A percentile compares a stretch with the other conserved stretches of the same genome.
phyloP scores from a whole-genome alignment of 2,888 invertebrate species.

The Clusia tigrina region DNA sequence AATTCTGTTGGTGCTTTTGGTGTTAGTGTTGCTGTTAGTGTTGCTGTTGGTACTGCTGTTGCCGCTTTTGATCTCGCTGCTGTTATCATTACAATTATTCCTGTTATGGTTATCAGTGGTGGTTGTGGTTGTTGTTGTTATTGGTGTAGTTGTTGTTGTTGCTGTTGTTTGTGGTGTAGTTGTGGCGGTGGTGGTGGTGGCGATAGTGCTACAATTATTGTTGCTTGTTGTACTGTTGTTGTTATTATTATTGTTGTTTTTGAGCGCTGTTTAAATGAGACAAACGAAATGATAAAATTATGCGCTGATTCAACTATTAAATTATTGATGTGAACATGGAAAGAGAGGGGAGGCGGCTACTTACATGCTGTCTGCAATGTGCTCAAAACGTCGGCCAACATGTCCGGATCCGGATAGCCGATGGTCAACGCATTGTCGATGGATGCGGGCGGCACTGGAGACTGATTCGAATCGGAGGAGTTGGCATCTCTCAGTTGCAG shows the following conservation, averaged over 20 bases:
- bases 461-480: slow-evolving; percentile 44
- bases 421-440: slow-evolving; percentile 72
- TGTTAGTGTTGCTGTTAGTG: slow-evolving; percentile 37
- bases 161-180: too few species aligned
- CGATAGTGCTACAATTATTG: slow-evolving; percentile 18
- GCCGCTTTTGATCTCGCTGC: slow-evolving; percentile 12
- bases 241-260: too few species aligned
- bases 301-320: too few species aligned
- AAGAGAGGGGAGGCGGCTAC: slow-evolving; percentile 28
- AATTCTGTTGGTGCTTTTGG: slow-evolving; percentile 26
- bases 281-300: neutral
- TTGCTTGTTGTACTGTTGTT: slow-evolving; percentile 32
- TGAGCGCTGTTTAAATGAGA: slow-evolving; percentile 46
- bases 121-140: too few species aligned
- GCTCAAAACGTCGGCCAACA: slow-evolving; percentile 76
- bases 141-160: slow-evolving; percentile 32
- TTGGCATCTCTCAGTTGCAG: slow-evolving; percentile 64
- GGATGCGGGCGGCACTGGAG: slow-evolving; percentile 40
- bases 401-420: slow-evolving; percentile 79
- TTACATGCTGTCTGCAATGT: slow-evolving; percentile 69
- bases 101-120: slow-evolving; percentile 24
- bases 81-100: slow-evolving; percentile 34
- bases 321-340: neutral
- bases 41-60: slow-evolving; percentile 28
- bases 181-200: slow-evolving; percentile 32